Conservation (phyloP, 2,888 invertebrate species). For the Lagria hirta region DNA sequence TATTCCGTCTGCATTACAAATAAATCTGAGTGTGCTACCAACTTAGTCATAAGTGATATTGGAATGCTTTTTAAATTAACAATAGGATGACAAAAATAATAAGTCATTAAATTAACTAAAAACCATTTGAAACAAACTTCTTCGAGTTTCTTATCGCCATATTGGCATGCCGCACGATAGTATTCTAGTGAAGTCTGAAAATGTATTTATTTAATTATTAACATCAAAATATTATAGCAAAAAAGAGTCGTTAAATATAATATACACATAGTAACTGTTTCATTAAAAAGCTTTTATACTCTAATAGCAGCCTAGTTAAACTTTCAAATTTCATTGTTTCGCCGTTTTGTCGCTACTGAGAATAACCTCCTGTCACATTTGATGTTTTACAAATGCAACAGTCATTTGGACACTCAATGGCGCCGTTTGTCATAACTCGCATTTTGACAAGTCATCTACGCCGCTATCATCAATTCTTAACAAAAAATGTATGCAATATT, state of each 20-base stretch:
- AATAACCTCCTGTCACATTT: too few relatives aligned
- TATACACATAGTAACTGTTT: too few relatives aligned
- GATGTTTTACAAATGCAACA: too few relatives aligned
- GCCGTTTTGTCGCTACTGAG: too few relatives aligned
- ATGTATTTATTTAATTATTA: neutral
- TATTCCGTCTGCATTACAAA: conserved; percentile 79
- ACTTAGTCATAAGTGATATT: conserved; percentile 64
- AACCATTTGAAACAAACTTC: conserved; percentile 69
- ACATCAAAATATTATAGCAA: neutral
- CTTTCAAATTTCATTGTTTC: too few relatives aligned
- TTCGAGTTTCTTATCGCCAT: conserved; percentile 65
- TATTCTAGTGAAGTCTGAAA: conserved; percentile 66
- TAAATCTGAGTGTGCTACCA: conserved; percentile 65
- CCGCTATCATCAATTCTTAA: too few relatives aligned
- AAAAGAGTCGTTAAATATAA: too few relatives aligned
- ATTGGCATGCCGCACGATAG: conserved; percentile 68
- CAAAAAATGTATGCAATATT: neutral
- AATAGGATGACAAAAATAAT: conserved; percentile 59
- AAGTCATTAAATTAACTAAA: conserved; percentile 66
- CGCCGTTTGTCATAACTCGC: too few relatives aligned
- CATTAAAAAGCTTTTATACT: too few relatives aligned
- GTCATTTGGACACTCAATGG: too few relatives aligned
- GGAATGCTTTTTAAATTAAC: conserved; percentile 64
- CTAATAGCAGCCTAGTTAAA: too few relatives aligned
- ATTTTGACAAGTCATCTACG: too few relatives aligned